Percentiles rank a stretch among this genome's conserved stretches.
Evolutionary conservation across 2,113 vertebrate genomes (phyloP).

Genomic region (Xenopus borealis): DNA sequence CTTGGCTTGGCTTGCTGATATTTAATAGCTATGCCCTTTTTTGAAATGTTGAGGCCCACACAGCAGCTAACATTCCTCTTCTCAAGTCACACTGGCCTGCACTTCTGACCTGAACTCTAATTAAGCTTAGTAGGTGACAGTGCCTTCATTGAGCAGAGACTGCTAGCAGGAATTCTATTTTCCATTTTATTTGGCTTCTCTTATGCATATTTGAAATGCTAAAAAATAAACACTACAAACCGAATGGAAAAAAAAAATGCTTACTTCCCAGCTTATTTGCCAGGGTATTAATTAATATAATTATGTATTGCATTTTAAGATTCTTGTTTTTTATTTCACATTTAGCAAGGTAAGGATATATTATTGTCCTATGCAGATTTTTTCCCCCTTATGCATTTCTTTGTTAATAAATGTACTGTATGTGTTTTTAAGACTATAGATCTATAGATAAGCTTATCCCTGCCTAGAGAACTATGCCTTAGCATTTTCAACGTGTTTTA

Average conservation of each 20-base stretch:
- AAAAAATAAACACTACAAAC: too few relatives aligned
- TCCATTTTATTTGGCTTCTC: not conserved
- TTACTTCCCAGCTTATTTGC: too few relatives aligned
- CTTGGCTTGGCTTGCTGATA: conserved; percentile 4
- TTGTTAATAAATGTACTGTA: conserved; percentile 50
- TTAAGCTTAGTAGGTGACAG: conserved; percentile 28
- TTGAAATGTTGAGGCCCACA: conserved; percentile 14
- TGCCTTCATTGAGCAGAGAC: conserved; percentile 2
- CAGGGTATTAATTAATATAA: conserved; percentile 6
- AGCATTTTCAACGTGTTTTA: conserved; percentile 49
- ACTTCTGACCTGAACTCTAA: conserved; percentile 34
- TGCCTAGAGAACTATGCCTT: conserved; percentile 44
- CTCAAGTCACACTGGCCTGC: conserved; percentile 33
- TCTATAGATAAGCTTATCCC: conserved; percentile 45
- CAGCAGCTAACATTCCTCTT: conserved; percentile 11
- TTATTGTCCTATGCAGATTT: too few relatives aligned
- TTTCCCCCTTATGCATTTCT: conserved; percentile 49
- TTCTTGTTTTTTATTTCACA: conserved; percentile 48
- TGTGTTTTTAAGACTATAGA: conserved; percentile 1
- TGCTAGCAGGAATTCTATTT: not conserved
- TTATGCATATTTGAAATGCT: too few relatives aligned
- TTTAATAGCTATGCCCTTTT: conserved; percentile 9
- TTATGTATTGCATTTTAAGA: conserved; percentile 81
- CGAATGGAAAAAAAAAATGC: too few relatives aligned
- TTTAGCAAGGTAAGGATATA: conserved; percentile 64